phyloP scores from a whole-genome alignment of 1,140 invertebrate genomes.

The Phocides pigmalion region DNA sequence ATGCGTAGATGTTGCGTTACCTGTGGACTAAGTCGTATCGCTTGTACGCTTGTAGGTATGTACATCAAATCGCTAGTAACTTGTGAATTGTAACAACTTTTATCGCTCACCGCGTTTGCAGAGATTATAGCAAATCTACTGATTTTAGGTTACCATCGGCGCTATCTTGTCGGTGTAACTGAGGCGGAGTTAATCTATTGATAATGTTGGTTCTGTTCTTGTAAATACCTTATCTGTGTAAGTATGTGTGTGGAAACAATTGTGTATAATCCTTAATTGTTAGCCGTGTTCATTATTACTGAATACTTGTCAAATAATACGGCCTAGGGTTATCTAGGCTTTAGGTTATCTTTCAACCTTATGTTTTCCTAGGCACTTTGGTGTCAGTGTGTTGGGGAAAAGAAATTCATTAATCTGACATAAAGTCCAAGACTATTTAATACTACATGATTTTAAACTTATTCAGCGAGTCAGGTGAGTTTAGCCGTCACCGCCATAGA shows the following conservation, averaged over 20 bases:
- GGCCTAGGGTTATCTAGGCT: background rate
- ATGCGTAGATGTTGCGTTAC: too few relatives aligned
- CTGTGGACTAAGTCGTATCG: too few relatives aligned
- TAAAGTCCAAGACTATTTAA: too few relatives aligned
- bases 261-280: constrained; percentile 7
- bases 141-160: constrained; percentile 61
- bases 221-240: constrained; percentile 45
- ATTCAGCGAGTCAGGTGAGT: too few relatives aligned
- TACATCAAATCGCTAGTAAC: background rate
- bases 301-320: background rate
- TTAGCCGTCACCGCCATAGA: too few relatives aligned
- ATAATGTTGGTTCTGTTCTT: constrained; percentile 63
- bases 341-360: background rate
- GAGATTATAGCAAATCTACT: constrained; percentile 69
- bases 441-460: too few relatives aligned
- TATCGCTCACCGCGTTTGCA: constrained; percentile 56
- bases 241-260: constrained; percentile 1
- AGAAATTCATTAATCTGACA: too few relatives aligned
- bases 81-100: constrained; percentile 36
- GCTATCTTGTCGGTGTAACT: constrained; percentile 45
- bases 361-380: too few relatives aligned
- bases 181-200: constrained; percentile 53
- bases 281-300: background rate
- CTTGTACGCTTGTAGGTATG: background rate
- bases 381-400: too few relatives aligned